These are phyloP conservation scores for Cryptocheilus praepositus DNA, from an alignment of 2,888 invertebrate genomes.

Conservation along the genomic window DNA sequence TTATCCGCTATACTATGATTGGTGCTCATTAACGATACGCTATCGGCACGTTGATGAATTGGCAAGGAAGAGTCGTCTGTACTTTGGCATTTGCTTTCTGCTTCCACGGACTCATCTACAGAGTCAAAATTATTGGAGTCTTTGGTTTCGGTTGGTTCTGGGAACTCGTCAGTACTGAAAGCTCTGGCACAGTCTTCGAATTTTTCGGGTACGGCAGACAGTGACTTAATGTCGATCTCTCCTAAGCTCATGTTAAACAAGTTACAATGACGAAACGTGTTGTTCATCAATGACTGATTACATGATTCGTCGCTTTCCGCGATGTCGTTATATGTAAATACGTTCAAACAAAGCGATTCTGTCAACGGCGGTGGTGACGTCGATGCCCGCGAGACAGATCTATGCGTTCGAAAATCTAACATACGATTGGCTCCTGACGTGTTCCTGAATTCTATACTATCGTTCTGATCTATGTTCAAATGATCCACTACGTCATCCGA, in stretches of 20 bases:
- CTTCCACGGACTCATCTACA: not conserved
- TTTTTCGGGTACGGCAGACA: too few species aligned
- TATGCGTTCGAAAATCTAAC: conserved; percentile 19
- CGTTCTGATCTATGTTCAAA: not conserved
- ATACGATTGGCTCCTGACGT: conserved; percentile 10
- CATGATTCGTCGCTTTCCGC: conserved; percentile 12
- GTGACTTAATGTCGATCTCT: too few species aligned
- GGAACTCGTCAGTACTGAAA: too few species aligned
- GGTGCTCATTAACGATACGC: conserved; percentile 10
- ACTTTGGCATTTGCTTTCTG: not conserved
- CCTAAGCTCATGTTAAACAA: too few species aligned
- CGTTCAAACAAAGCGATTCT: conserved; percentile 20
- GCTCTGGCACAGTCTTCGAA: too few species aligned
- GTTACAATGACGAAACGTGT: conserved; percentile 22
- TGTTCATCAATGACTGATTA: conserved; percentile 30
- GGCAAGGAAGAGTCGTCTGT: not conserved
- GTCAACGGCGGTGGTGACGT: conserved; percentile 41
- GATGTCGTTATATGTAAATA: conserved; percentile 13
- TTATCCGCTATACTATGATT: conserved; percentile 27
- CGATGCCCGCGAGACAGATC: conserved; percentile 34
- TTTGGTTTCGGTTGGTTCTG: not conserved
- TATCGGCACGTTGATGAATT: not conserved
- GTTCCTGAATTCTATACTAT: conserved; percentile 1
- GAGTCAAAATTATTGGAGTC: conserved; percentile 6
- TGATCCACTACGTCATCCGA: not conserved